These are phyloP conservation scores for Parelbella ahira DNA, from an alignment of 2,888 invertebrate genomes.

Conservation along the genomic window DNA sequence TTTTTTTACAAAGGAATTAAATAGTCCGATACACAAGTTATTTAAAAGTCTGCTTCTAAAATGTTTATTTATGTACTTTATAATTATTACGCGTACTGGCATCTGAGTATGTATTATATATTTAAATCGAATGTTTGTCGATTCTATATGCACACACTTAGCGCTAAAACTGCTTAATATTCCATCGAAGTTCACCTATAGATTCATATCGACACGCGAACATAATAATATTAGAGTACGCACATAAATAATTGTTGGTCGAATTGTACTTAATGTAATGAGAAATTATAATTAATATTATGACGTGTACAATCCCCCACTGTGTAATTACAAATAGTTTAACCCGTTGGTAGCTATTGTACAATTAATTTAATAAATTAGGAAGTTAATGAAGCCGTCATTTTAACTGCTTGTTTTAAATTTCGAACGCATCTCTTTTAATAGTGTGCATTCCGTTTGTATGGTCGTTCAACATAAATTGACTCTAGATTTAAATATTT, in stretches of 20 bases:
- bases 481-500: too few species aligned
- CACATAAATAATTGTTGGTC: conserved; percentile 4
- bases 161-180: conserved; percentile 13
- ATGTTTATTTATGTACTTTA: too few species aligned
- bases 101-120: background rate
- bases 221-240: conserved; percentile 8
- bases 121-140: conserved; percentile 1
- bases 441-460: too few species aligned
- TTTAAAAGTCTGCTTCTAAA: too few species aligned
- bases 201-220: conserved; percentile 17
- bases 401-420: too few species aligned
- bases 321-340: background rate
- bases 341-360: background rate
- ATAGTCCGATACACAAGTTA: too few species aligned
- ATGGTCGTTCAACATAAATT: too few species aligned
- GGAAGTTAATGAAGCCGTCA: background rate
- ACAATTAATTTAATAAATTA: background rate
- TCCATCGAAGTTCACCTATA: conserved; percentile 10
- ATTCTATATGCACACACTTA: conserved; percentile 7
- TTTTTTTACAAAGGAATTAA: too few species aligned
- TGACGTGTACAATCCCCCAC: background rate
- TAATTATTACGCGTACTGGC: too few species aligned
- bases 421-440: too few species aligned
- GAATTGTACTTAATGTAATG: conserved; percentile 10
- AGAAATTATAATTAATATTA: conserved; percentile 7